Percentiles rank a stretch among this genome's conserved stretches.
These are phyloP conservation scores for Halisarca cf. caerulea DNA, from an alignment of 37 sponge, comb jelly and placozoan genomes.

Conservation along the genomic window DNA sequence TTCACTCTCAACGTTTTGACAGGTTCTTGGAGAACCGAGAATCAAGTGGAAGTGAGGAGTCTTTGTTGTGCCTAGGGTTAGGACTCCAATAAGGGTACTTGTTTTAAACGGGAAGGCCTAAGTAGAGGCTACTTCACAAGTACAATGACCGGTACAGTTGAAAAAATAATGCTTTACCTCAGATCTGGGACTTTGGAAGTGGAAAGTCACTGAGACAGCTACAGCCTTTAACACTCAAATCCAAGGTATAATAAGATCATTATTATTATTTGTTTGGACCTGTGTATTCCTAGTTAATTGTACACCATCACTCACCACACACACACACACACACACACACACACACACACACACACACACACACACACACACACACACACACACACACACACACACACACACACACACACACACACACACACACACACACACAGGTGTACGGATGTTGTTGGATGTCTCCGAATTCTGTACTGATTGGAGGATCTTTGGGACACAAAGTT, in stretches of 20 bases:
- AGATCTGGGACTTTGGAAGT: constrained; percentile 46
- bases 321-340: not conserved
- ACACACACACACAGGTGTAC: constrained; percentile 24
- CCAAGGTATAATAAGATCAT: constrained; percentile 11
- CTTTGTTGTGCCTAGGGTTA: too few relatives aligned
- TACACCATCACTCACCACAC: not conserved
- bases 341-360: not conserved
- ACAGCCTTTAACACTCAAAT: not conserved
- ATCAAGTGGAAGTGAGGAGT: constrained; percentile 38
- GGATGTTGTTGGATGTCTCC: constrained; percentile 23
- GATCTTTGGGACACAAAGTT: not conserved
- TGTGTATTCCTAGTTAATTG: not conserved
- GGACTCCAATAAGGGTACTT: too few relatives aligned
- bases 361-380: too few relatives aligned
- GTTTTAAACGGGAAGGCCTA: too few relatives aligned
- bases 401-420: not conserved
- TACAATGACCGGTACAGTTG: too few relatives aligned
- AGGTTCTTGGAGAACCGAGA: constrained; percentile 53
- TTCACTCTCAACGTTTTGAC: constrained; percentile 32
- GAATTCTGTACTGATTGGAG: constrained; percentile 6
- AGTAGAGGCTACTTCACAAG: too few relatives aligned
- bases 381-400: too few relatives aligned
- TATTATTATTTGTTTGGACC: not conserved
- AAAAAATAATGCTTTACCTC: too few relatives aligned
- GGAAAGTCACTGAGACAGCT: constrained; percentile 23